Conservation (phyloP, 2,113 vertebrate species). For the Columbina picui region DNA sequence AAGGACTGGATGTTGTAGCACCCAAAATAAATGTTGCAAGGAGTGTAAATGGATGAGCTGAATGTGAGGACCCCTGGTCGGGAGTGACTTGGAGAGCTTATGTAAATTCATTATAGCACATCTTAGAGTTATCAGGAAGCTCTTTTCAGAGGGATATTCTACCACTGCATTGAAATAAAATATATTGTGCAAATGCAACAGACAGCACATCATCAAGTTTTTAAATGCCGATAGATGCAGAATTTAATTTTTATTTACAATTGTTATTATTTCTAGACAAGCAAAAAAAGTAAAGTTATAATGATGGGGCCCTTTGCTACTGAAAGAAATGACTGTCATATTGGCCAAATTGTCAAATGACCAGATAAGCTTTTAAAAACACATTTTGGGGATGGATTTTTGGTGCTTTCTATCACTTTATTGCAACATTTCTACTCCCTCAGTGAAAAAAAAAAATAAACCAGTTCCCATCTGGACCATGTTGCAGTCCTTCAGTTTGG, state of each 20-base stretch:
- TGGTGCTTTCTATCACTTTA: not conserved
- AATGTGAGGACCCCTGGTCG: not conserved
- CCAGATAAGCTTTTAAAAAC: constrained; percentile 8
- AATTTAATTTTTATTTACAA: not conserved
- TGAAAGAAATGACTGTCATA: not conserved
- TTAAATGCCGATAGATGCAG: not conserved
- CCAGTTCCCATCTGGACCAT: not conserved
- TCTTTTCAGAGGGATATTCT: not conserved
- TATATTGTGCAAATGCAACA: not conserved
- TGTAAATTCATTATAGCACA: not conserved
- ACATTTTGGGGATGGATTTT: not conserved
- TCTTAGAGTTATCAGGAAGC: not conserved
- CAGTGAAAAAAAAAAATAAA: not conserved
- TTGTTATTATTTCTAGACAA: not conserved
- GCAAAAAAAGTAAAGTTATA: not conserved
- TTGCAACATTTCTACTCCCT: not conserved
- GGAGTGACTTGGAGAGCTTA: not conserved
- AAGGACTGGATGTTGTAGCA: not conserved
- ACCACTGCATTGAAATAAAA: not conserved
- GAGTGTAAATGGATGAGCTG: not conserved
- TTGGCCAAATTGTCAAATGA: not conserved
- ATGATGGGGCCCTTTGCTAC: not conserved
- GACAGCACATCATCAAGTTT: not conserved
- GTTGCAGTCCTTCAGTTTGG: not conserved
- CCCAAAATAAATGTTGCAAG: not conserved